These are phyloP conservation scores for Acrocephalus arundinaceus DNA, from an alignment of 2,113 vertebrate genomes.

Conservation along the genomic window DNA sequence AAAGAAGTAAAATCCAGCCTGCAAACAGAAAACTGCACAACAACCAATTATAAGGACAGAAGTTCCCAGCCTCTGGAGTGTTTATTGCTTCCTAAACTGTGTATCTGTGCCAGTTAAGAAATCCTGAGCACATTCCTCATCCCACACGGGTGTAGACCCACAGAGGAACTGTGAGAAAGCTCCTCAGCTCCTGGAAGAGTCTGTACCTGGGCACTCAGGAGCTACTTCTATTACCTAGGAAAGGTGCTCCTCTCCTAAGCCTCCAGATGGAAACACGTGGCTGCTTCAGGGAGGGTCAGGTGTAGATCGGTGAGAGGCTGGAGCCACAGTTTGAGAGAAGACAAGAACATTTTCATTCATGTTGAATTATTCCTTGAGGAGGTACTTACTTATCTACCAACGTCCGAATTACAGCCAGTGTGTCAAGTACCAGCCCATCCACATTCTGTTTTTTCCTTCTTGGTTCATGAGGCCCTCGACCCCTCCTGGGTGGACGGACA, in stretches of 20 bases:
- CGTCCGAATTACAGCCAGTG: conserved; percentile 95
- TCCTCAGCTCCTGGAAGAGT: conserved; percentile 14
- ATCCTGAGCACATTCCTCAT: not conserved
- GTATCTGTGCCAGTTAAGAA: not conserved
- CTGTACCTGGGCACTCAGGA: not conserved
- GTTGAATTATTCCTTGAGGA: not conserved
- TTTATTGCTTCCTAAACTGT: not conserved
- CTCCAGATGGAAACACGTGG: not conserved
- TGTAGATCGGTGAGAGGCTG: conserved; percentile 17
- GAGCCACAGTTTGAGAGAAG: conserved; percentile 50
- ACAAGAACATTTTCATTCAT: conserved; percentile 46
- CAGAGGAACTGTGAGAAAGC: not conserved
- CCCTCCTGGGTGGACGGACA: conserved; percentile 90
- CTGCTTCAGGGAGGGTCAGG: conserved; percentile 39
- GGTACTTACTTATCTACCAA: conserved; percentile 97
- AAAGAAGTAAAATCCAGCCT: not conserved
- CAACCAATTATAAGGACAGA: not conserved
- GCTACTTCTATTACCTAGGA: conserved; percentile 36
- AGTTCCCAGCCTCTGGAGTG: not conserved
- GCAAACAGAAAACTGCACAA: conserved; percentile 20
- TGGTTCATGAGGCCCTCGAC: conserved; percentile 94
- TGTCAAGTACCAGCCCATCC: conserved; percentile 95
- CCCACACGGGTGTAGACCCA: not conserved
- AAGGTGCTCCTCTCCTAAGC: conserved; percentile 51
- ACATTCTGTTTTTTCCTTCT: conserved; percentile 97